phyloP scores from a whole-genome alignment of 2,797 vertebrate genomes.

The Pantherophis vulpinus region DNA sequence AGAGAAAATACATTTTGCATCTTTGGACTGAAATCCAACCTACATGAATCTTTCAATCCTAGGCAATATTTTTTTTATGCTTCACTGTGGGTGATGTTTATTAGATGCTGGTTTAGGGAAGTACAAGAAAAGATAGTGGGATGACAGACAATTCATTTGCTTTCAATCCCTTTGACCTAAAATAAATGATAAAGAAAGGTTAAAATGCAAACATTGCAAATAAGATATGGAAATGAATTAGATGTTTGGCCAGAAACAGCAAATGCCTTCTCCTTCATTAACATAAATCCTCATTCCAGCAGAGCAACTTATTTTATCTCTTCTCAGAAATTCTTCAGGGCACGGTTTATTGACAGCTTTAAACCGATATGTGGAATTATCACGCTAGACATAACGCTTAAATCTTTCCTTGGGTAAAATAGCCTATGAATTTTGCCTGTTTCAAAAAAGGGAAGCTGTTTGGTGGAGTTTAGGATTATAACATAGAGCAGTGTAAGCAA shows the following conservation, averaged over 20 bases:
- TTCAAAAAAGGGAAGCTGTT: not conserved
- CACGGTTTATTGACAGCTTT: not conserved
- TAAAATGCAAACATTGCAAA: not conserved
- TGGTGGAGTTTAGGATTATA: not conserved
- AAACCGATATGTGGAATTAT: not conserved
- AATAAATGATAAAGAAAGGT: not conserved
- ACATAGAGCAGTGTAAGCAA: not conserved
- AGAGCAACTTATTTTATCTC: not conserved
- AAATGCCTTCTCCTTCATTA: not conserved
- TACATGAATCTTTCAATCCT: not conserved
- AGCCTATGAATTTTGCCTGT: not conserved
- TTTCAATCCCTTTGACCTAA: not conserved
- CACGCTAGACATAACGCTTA: not conserved
- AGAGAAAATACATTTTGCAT: not conserved
- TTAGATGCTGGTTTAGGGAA: not conserved
- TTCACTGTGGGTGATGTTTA: not conserved
- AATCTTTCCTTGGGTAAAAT: not conserved
- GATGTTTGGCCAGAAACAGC: constrained; percentile 4
- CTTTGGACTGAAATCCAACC: not conserved
- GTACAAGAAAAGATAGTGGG: not conserved
- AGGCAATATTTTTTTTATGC: not conserved
- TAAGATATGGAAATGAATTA: constrained; percentile 6
- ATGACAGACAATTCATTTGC: not conserved
- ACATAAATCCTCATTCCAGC: not conserved
- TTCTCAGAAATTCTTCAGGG: not conserved